phyloP scores from a whole-genome alignment of 2,113 vertebrate species.

The Baryphthengus martii region DNA sequence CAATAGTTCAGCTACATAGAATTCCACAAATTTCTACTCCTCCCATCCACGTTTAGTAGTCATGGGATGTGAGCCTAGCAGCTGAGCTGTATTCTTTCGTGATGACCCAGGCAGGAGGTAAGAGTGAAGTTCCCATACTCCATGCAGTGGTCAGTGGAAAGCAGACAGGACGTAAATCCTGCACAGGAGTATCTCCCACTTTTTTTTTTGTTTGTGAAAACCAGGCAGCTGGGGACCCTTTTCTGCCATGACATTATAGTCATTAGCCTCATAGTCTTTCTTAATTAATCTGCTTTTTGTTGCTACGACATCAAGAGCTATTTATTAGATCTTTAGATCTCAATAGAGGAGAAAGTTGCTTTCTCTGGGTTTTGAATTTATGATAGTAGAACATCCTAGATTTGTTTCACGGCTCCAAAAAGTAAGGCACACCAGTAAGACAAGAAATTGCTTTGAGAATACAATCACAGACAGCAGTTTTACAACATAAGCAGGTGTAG shows the following conservation, averaged over 20 bases:
- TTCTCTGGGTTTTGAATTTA: background rate
- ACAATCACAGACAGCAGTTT: background rate
- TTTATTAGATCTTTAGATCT: background rate
- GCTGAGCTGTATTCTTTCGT: background rate
- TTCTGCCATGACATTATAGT: background rate
- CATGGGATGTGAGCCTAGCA: background rate
- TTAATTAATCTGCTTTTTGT: background rate
- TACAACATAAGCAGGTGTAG: background rate
- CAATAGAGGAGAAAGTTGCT: background rate
- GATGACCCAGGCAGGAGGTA: background rate
- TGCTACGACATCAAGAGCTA: background rate
- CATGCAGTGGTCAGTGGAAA: background rate
- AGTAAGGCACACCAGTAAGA: background rate
- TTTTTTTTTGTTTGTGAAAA: background rate
- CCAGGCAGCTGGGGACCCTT: background rate
- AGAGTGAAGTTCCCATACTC: background rate
- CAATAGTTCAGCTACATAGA: background rate
- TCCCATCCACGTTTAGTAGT: background rate
- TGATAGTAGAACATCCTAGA: background rate
- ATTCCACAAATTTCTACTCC: background rate
- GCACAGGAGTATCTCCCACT: background rate
- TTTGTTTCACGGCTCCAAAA: background rate
- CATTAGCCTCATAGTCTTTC: background rate
- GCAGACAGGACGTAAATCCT: background rate
- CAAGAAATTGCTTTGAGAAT: background rate